Evolutionary conservation across 2,888 invertebrate species (phyloP).

Genomic region (Tachystola acroxantha): DNA sequence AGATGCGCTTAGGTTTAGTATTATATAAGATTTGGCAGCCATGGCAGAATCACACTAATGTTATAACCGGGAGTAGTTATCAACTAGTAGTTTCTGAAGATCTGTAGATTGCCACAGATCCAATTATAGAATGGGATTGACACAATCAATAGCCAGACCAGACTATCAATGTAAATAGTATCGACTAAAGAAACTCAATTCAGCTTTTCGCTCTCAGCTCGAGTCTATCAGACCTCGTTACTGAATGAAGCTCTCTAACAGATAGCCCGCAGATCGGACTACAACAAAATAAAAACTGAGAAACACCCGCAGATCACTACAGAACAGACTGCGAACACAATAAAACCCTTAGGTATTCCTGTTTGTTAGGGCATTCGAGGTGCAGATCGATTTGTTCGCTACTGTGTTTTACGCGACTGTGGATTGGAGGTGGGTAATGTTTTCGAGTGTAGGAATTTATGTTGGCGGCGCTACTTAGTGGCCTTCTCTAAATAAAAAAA

Average conservation of each 20-base stretch:
- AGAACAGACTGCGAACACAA: conserved; percentile 5
- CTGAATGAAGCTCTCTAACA: conserved; percentile 1
- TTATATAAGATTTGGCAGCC: too few relatives aligned
- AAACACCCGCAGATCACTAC: conserved; percentile 6
- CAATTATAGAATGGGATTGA: too few relatives aligned
- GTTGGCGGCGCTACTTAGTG: neutral
- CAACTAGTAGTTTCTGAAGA: too few relatives aligned
- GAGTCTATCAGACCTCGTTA: too few relatives aligned
- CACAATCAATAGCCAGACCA: too few relatives aligned
- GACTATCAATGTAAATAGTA: too few relatives aligned
- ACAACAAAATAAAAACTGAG: neutral
- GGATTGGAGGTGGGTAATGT: neutral
- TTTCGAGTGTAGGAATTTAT: neutral
- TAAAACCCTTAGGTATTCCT: conserved; percentile 2
- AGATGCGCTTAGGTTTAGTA: too few relatives aligned
- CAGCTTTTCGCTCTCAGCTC: too few relatives aligned
- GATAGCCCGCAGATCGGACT: neutral
- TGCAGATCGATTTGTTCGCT: conserved; percentile 3
- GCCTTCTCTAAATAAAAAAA: neutral
- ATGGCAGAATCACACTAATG: too few relatives aligned
- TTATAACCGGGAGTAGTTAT: too few relatives aligned
- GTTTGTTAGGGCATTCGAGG: conserved; percentile 1
- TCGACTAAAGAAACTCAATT: too few relatives aligned
- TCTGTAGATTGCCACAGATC: too few relatives aligned
- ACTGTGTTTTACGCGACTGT: neutral